Evolutionary conservation across 92 coral and sea anemone genomes (phyloP), one percentile per base, ranked within the genome.

Genomic region (Phenganax stokvisi): DNA sequence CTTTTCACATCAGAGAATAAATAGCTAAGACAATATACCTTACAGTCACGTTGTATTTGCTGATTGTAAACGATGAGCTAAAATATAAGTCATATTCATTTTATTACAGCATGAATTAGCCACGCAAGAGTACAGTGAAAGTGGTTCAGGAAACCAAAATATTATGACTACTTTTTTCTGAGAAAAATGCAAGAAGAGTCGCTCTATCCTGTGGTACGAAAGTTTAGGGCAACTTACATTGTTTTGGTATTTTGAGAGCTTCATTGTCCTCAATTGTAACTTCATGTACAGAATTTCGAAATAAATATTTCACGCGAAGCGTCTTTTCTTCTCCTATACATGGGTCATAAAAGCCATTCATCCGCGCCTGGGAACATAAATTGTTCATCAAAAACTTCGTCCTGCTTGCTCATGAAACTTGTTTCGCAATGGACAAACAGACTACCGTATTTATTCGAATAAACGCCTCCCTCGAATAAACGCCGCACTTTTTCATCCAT

Each of bases 301-400:
- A 93, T 68, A 88, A 81, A 65, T 93, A 93, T 30, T 94, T 88
- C 76, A 93, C 88, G 81, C 90, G 84, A 51, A 93, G 85, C 80
- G 89, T 86, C 67, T 93, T 93, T 61, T 93, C 98, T 85, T 93
- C 89, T 7, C 89, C 92, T 0, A 96, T 93, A 72, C 97, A 93
- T 5, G 98, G 98, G 81, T 93, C 98, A 76, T 93, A 93, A 80
- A 93, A 93, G n/a, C 98, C 98, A 57, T 90, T 89, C 76, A 93
- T 72, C 83, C 88, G 90, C 76, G 87, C 82, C 98, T 93, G 85
- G 6, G 85, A 81, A 31, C 53, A 54, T 12, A 7, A 52, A 51
- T 37, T 10, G 71, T 47, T 61, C 12, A 44, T 51, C 30, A 11
- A 1, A 1, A 67, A 67, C 17, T 13, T 16, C 29, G 73, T 20